These are phyloP conservation scores for Notoglanidium macrostoma DNA, from an alignment of 2,797 vertebrate genomes.

Conservation along the genomic window DNA sequence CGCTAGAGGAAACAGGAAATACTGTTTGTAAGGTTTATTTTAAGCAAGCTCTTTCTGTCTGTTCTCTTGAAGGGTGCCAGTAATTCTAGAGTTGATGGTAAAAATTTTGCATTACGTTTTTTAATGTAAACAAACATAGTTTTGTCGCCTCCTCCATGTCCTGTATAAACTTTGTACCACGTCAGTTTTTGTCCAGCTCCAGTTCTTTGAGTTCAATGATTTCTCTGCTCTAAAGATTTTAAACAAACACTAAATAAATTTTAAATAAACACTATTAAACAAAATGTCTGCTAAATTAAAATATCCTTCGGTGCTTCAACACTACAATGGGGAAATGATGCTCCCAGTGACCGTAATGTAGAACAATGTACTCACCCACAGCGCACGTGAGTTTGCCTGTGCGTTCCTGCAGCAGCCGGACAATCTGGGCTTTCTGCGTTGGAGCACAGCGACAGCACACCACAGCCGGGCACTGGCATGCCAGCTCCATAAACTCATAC, in stretches of 20 bases:
- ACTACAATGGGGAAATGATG: no score
- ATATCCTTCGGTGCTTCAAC: neutral
- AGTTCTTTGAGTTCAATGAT: neutral
- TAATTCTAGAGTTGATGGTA: neutral
- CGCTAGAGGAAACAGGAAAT: neutral
- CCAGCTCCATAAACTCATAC: slow-evolving; percentile 97
- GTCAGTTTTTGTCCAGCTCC: neutral
- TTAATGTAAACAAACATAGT: neutral
- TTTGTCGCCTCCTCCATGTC: neutral
- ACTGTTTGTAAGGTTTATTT: neutral
- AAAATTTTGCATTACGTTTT: neutral
- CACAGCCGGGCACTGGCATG: slow-evolving; percentile 93
- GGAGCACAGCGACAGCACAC: slow-evolving; percentile 96
- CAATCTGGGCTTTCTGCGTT: slow-evolving; percentile 96
- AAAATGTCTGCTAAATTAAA: neutral
- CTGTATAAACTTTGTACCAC: neutral
- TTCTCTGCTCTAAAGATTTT: neutral
- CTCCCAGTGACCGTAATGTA: neutral
- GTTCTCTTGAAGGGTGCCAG: neutral
- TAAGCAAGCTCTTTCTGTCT: neutral
- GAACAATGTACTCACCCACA: slow-evolving; percentile 79
- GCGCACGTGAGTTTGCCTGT: slow-evolving; percentile 95
- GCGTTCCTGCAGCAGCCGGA: slow-evolving; percentile 92
- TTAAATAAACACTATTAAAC: neutral
- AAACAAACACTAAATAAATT: no score